phyloP scores from a whole-genome alignment of 1,140 invertebrate genomes.

The Drosophila auraria region DNA sequence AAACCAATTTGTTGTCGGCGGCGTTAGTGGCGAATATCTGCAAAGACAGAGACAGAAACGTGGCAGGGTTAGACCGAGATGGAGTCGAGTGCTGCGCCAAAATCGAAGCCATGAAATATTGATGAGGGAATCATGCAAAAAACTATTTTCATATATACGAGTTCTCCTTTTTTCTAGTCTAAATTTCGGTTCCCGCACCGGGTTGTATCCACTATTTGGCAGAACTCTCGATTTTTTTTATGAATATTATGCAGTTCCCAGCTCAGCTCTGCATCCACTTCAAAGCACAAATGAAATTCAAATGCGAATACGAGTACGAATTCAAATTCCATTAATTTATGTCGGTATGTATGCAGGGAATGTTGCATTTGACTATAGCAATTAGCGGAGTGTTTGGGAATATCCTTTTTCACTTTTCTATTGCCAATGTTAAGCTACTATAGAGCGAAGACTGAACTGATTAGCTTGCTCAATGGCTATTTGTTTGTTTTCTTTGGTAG shows the following conservation, averaged over 20 bases:
- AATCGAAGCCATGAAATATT: constrained; percentile 80
- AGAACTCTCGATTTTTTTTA: constrained; percentile 57
- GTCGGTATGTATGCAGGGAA: constrained; percentile 1
- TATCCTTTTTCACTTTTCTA: not conserved
- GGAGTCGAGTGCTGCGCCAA: constrained; percentile 69
- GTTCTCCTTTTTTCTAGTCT: constrained; percentile 19
- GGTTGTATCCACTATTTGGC: constrained; percentile 53
- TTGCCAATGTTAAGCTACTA: not conserved
- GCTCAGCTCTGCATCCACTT: constrained; percentile 25
- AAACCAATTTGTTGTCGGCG: constrained; percentile 84
- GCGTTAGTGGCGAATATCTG: constrained; percentile 84
- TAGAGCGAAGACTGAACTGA: not conserved
- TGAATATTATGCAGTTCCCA: constrained; percentile 70
- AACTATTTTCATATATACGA: constrained; percentile 2
- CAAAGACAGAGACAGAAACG: constrained; percentile 35
- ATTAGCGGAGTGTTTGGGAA: constrained; percentile 29
- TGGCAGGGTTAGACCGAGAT: constrained; percentile 8
- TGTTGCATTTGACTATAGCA: constrained; percentile 53
- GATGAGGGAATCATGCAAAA: constrained; percentile 73
- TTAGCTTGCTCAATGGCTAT: not conserved
- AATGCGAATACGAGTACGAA: constrained; percentile 49
- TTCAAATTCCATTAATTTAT: constrained; percentile 41
- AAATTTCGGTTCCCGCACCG: constrained; percentile 51
- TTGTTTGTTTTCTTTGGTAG: not conserved
- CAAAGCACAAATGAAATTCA: constrained; percentile 46